Percentiles rank a stretch among this genome's conserved stretches.
Conservation (phyloP, 2,797 vertebrate genomes). For the Psittacula derbiana region DNA sequence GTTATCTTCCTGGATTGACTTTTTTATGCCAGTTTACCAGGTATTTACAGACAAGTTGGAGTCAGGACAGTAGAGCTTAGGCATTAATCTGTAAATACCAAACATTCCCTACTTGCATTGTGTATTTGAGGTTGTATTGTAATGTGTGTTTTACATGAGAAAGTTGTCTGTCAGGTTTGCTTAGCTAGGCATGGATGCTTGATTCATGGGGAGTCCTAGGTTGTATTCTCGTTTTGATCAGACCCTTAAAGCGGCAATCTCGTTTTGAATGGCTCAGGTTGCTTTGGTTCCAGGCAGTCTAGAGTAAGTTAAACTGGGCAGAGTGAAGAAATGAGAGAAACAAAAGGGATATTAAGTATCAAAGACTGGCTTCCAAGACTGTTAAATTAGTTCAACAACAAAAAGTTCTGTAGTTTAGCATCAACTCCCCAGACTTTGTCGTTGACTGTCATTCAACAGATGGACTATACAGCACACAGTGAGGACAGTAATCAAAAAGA, state of each 20-base stretch:
- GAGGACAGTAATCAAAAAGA: not conserved
- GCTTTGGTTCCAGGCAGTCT: constrained; percentile 4
- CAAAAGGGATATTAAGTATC: constrained; percentile 30
- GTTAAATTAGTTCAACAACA: constrained; percentile 10
- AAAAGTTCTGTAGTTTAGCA: not conserved
- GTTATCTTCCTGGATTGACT: not conserved
- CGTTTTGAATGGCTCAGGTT: constrained; percentile 5
- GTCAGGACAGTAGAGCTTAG: not conserved
- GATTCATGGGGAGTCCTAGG: not conserved
- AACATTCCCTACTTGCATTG: not conserved
- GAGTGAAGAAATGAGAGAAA: constrained; percentile 6
- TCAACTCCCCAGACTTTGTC: not conserved
- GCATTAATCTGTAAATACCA: constrained; percentile 5
- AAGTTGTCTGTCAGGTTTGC: constrained; percentile 5
- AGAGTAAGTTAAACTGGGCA: not conserved
- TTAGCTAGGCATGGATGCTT: not conserved
- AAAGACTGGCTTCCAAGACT: not conserved
- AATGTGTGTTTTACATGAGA: not conserved
- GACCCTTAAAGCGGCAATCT: not conserved
- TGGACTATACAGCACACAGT: not conserved
- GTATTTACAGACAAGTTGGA: not conserved
- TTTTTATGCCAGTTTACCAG: not conserved
- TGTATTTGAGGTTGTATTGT: not conserved
- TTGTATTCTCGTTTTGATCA: not conserved
- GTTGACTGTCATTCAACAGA: not conserved